Conservation (phyloP, 2,888 invertebrate genomes). For the Nemotelus pantherinus region DNA sequence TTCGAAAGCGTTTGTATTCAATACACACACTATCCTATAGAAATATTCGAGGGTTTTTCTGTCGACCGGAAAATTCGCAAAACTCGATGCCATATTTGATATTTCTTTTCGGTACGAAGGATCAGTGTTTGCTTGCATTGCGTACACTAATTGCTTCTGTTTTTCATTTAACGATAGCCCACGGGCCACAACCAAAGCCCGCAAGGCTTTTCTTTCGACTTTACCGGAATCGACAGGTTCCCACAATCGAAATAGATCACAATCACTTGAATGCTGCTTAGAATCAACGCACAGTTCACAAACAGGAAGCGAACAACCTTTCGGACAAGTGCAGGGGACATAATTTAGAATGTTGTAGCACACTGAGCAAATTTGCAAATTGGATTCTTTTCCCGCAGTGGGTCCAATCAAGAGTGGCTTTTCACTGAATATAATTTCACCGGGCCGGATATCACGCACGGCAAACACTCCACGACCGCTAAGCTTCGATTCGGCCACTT, state of each 20-base stretch:
- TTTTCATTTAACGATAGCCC: constrained; percentile 59
- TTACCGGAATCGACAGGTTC: constrained; percentile 65
- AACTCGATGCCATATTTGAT: constrained; percentile 60
- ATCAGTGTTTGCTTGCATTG: constrained; percentile 63
- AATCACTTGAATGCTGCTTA: constrained; percentile 71
- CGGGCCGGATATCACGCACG: constrained; percentile 71
- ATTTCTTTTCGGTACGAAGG: constrained; percentile 61
- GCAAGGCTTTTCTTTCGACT: constrained; percentile 58
- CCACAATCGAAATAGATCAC: constrained; percentile 71
- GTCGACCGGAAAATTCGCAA: constrained; percentile 62
- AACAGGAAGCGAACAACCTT: constrained; percentile 74
- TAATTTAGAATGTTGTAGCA: constrained; percentile 68
- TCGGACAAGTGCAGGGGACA: constrained; percentile 66
- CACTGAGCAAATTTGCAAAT: constrained; percentile 71
- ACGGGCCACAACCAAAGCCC: constrained; percentile 61
- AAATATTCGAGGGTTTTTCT: constrained; percentile 57
- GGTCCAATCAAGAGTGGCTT: constrained; percentile 77
- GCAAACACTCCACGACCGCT: constrained; percentile 80
- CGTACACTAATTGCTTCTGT: constrained; percentile 59
- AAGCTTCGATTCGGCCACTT: constrained; percentile 69
- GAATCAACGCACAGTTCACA: constrained; percentile 74
- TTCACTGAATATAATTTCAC: constrained; percentile 78
- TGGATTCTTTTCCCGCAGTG: constrained; percentile 67
- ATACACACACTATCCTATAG: constrained; percentile 61
- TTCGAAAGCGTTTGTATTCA: constrained; percentile 65